Conservation (phyloP, 2,797 vertebrate species). For the Macrochelys suwanniensis region DNA sequence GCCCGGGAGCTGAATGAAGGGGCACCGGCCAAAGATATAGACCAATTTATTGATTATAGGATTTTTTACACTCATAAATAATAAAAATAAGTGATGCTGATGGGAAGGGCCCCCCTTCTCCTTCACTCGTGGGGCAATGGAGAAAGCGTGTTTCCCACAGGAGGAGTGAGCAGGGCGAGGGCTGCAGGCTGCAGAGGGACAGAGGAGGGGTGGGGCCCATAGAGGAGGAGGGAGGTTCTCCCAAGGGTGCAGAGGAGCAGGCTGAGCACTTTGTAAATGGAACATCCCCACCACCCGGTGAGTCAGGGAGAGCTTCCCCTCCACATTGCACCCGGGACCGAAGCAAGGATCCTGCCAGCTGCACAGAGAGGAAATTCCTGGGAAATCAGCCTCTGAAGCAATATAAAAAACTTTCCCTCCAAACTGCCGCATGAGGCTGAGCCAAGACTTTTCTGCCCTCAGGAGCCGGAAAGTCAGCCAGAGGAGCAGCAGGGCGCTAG, state of each 20-base stretch:
- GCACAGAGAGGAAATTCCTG: neutral
- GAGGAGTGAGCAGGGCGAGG: neutral
- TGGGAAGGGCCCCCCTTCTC: neutral
- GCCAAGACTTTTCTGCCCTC: neutral
- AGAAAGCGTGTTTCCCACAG: neutral
- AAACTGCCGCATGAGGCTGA: neutral
- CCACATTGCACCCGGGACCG: neutral
- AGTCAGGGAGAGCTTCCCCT: neutral
- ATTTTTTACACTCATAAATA: conserved; percentile 75
- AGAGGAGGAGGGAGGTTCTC: neutral
- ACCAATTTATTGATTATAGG: conserved; percentile 66
- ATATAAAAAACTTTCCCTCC: neutral
- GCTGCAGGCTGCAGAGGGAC: neutral
- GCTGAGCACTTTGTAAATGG: neutral
- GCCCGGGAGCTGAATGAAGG: neutral
- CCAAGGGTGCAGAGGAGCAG: neutral
- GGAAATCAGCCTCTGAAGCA: neutral
- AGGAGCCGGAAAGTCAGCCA: neutral
- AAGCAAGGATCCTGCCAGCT: conserved; percentile 19
- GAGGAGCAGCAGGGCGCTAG: neutral
- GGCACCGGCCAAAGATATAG: conserved; percentile 32
- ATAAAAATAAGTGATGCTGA: conserved; percentile 52
- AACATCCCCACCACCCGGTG: too few relatives aligned
- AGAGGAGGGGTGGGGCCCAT: rapidly evolving
- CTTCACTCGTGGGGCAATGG: neutral